Evolutionary conservation across 2,888 invertebrate genomes (phyloP), one percentile per base, ranked within the genome.

Genomic region (Ernsta delagoae): DNA sequence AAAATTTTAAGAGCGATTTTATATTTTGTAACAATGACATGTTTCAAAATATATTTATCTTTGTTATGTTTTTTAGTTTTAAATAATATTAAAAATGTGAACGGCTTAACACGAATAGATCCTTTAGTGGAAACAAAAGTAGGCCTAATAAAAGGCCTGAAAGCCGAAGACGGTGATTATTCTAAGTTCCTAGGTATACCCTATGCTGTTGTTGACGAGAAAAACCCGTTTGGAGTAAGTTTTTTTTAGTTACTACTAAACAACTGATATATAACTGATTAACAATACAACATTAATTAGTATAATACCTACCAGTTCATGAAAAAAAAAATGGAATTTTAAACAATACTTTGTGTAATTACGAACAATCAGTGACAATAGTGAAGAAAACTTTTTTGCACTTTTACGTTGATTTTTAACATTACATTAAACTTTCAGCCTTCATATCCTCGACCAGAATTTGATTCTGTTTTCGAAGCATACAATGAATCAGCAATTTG

Each of bases 221-320:
- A 66, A 4, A 81, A 84, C 70, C 81, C 83, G 11, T 85, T 83
- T 70, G 82, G 81, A 65, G 83, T 85, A 76, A 79, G 81, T 1
- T 5, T 4, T 36, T 36, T 36, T 36, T 36, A 24, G 1, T 24
- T 24, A 1, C 24, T n/a, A n/a, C n/a, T n/a, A n/a, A n/a, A n/a
- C n/a, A n/a, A n/a, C n/a, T n/a, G n/a, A n/a, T n/a, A n/a, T n/a
- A n/a, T n/a, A n/a, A n/a, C n/a, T n/a, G n/a, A n/a, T n/a, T n/a
- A n/a, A n/a, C 24, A 24, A 24, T 24, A 24, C 24, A 3, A 24
- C 24, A 24, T 24, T 24, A 3, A 24, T 24, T 24, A 24, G 24
- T 24, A 1, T 36, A 36, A 36, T 36, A 36, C 36, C 36, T 36
- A 36, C 36, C n/a, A n/a, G n/a, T n/a, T n/a, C n/a, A n/a, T n/a